These are phyloP conservation scores for Dryobotodes eremita DNA, from an alignment of 2,888 invertebrate species.

Conservation along the genomic window DNA sequence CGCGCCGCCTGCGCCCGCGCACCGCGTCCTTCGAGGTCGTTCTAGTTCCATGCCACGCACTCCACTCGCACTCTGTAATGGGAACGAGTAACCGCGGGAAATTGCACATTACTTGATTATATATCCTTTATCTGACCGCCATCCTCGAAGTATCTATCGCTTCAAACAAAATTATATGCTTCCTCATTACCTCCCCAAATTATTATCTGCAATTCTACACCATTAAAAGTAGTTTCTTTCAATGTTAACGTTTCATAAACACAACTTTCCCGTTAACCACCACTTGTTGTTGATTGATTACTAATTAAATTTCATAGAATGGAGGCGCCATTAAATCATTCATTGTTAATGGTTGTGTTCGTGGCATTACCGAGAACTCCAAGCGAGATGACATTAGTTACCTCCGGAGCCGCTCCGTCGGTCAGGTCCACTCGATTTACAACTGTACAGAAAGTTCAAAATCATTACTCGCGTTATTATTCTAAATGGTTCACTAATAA, in stretches of 20 bases:
- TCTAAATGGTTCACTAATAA: conserved; percentile 35
- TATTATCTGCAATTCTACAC: conserved; percentile 1
- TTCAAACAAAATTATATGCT: neutral
- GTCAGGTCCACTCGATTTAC: conserved; percentile 45
- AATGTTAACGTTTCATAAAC: conserved; percentile 26
- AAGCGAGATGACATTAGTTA: conserved; percentile 54
- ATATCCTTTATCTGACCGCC: conserved; percentile 5
- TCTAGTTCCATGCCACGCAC: conserved; percentile 74
- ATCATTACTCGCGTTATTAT: conserved; percentile 46
- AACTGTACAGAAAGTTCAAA: conserved; percentile 49
- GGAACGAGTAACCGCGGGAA: conserved; percentile 28
- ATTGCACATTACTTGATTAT: conserved; percentile 29
- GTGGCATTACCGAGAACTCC: conserved; percentile 53
- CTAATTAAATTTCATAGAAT: conserved; percentile 60
- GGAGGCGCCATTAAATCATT: conserved; percentile 54
- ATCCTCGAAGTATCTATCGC: neutral
- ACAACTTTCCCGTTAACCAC: conserved; percentile 10
- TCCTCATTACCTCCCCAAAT: neutral
- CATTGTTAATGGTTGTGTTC: conserved; percentile 32
- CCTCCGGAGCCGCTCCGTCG: conserved; percentile 36
- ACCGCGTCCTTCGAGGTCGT: conserved; percentile 86
- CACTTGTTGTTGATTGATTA: conserved; percentile 46
- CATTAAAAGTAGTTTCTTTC: neutral
- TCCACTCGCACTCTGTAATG: conserved; percentile 46
- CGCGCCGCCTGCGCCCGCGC: conserved; percentile 60